Base-by-base conservation (phyloP, 1,140 invertebrate species). In the Ridgeia piscesae region DNA sequence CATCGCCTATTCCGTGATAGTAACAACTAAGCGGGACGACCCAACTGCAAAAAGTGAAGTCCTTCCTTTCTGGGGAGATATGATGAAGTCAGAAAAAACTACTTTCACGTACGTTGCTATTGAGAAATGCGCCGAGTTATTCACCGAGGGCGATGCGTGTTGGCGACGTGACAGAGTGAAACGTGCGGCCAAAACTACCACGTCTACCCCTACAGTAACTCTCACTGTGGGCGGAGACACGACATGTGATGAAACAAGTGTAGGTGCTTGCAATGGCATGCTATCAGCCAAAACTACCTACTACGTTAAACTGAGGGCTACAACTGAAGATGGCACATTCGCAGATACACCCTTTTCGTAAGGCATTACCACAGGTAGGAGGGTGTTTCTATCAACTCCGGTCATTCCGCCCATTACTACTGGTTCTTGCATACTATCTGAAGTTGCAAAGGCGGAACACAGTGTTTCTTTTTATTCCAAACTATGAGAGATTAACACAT, bases 301-400 rank as follows among this genome's bases (percentile, higher is more conserved):
- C 89, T 90, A 90, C 35, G 11, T 90, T 27, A 90, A 35, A 90
- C 21, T 90, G 89, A 90, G 89, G 31, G 89, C 34, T 42, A 17
- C 4, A 6, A 14, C 89, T 6, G 89, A 89, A 6, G 34, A 9
- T 89, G 89, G 34, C 89, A 89, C 4, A 33, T 89, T 6, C 89
- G 14, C 89, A 6, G 89, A 89, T 14, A 89, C 89, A 4, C 33
- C 33, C 11, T 42, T 42, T 6, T 89, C 89, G 14, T 4, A 89
- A 6, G 33, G 33, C 89, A 89, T 89, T 34, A 89, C 4, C 9
- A 89, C 89, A 89, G 89, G 89, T 89, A 89, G n/a, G n/a, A n/a
- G n/a, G n/a, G n/a, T n/a, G n/a, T n/a, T n/a, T n/a, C n/a, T n/a
- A n/a, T n/a, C n/a, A n/a, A n/a, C n/a, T n/a, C n/a, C n/a, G n/a